Percentiles rank a stretch among this genome's conserved stretches.
phyloP scores from a whole-genome alignment of 2,113 vertebrate species.

The Calypte anna region DNA sequence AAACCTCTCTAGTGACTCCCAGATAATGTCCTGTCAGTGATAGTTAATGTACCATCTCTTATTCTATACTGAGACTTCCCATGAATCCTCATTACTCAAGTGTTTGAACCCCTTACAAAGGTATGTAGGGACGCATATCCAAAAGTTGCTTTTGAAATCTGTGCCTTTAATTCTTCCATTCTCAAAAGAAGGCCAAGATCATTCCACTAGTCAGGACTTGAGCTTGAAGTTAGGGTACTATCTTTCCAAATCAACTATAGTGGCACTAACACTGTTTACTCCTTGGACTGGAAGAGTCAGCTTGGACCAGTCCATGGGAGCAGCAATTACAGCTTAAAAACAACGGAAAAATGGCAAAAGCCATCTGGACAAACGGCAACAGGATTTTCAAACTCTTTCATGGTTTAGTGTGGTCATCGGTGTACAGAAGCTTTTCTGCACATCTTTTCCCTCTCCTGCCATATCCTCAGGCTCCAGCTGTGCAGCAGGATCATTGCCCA shows the following conservation, averaged over 20 bases:
- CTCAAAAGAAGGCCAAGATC: neutral
- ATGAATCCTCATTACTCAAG: neutral
- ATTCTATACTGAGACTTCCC: neutral
- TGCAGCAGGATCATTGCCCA: neutral
- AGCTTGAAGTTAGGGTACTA: neutral
- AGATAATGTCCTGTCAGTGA: neutral
- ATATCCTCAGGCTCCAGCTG: neutral
- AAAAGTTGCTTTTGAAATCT: neutral
- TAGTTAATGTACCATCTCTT: neutral
- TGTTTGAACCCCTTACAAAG: neutral
- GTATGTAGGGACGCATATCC: neutral
- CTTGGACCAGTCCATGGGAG: neutral
- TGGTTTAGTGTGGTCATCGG: neutral
- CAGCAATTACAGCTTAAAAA: neutral
- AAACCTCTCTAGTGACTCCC: neutral
- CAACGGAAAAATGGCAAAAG: neutral
- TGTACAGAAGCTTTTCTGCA: neutral
- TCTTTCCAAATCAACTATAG: neutral
- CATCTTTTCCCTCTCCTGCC: neutral
- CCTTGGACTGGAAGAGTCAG: neutral
- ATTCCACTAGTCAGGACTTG: neutral
- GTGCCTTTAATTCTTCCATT: neutral
- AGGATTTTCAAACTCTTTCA: neutral
- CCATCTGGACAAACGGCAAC: neutral
- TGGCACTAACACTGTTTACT: neutral